Base-by-base conservation (phyloP, 2,113 vertebrate species). In the Cebidichthys violaceus region DNA sequence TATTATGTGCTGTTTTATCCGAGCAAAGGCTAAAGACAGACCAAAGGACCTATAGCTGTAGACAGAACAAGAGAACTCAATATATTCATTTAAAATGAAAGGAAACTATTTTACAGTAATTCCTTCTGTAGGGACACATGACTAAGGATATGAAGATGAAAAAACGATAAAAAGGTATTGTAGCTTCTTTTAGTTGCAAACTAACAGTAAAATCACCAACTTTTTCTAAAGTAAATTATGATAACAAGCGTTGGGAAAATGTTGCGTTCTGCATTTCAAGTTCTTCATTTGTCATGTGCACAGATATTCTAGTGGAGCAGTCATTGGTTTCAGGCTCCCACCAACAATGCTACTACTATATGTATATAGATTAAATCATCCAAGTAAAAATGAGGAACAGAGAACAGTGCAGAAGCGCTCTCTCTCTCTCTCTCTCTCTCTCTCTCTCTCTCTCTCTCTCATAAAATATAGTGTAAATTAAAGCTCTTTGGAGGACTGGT, bases 1-100 rank as follows among this genome's bases (percentile, higher is more conserved):
- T 71, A 67, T 66, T 47, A 66, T 83, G 62, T 70, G 79, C 41
- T 6, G 27, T 65, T 81, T 72, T 43, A 61, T 66, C 37, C 18
- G 15, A 59, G 17, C 14, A 62, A n/a, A 43, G 24, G 18, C 17
- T 84, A 7, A 18, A n/a, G 54, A 66, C 70, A 60, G 22, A 71
- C 14, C 0, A 52, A 24, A 61, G 20, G 64, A 67, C 9, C 0
- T 45, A 43, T 1, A 24, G 39, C 31, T 27, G 52, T 18, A 61
- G 20, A 60, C 62, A 45, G 27, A 71, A 2, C 47, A 37, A 20
- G 14, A 59, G 7, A 33, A 24, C 17, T 71, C 4, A 35, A 71
- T 61, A 41, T 10, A 43, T n/a, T 41, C 20, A 6, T 57, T 45
- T 33, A n/a, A 72, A 35, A 61, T 54, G 3, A 39, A 73, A 74